Base-by-base conservation (phyloP, 2,888 invertebrate species). In the Diarsia dahlii region DNA sequence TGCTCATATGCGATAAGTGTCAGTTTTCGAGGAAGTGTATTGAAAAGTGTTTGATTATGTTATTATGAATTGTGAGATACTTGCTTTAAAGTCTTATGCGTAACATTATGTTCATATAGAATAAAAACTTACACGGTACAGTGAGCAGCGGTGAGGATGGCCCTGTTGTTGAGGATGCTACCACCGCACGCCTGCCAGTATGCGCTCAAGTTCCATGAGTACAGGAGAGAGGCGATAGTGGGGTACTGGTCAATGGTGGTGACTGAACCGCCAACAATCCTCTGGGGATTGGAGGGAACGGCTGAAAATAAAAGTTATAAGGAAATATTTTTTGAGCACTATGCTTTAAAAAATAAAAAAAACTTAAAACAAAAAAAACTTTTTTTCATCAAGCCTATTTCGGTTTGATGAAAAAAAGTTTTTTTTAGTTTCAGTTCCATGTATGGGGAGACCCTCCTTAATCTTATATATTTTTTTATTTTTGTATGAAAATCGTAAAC, bases 231-330 rank as follows among this genome's bases (percentile, higher is more conserved):
- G 0, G 81, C 86, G 12, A 87, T 89, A 13, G 71, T 58, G 0
- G 83, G 82, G 65, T 90, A 90, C 12, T 67, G 73, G 2, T 76
- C 68, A 66, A 92, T 91, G 28, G 82, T 89, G 6, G 90, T 90
- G 1, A 71, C 68, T 2, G 89, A 83, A 8, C 92, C 92, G 5
- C 92, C 93, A 20, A 92, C 88, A 45, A 93, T 92, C 73, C 90
- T 88, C 34, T 88, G 88, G 1, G 85, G 84, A 60, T 81, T 78
- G 5, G 66, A 62, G 12, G 86, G 88, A 10, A 76, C 82, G 28
- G 88, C 88, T 88, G 64, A 45, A 85, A 84, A 15, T 9, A 1
- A 67, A 52, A 70, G 6, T 23, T 2, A 28, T 8, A 15, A 28
- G 8, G 13, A 4, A 39, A 39, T 39, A 39, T 56, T 10, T 23